Evolutionary conservation across 2,888 invertebrate species (phyloP), one percentile per base, ranked within the genome.

Genomic region (Calameuta filiformis): DNA sequence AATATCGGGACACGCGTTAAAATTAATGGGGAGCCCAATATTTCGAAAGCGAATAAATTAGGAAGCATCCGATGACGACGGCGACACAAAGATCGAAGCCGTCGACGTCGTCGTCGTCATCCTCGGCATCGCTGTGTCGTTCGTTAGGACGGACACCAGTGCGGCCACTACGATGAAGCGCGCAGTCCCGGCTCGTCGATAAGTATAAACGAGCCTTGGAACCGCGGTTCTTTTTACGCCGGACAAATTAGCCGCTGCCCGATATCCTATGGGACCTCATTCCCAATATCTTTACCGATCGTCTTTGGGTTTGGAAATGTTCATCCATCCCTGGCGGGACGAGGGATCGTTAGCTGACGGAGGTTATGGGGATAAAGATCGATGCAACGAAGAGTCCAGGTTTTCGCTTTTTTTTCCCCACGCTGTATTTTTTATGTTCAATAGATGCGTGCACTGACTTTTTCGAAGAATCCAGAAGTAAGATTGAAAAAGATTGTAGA

Each of bases 1-100:
- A 84, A 85, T 85, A 84, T 84, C 79, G 81, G 79, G 83, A 83
- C 82, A 83, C 83, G 82, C 81, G 83, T 85, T 81, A 68, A 79
- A 84, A 88, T 89, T 89, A 88, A 89, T 88, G 87, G 84, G 81
- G 82, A 80, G 83, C 79, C 79, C 78, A 76, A 80, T 77, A 79
- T 79, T 78, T 80, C 77, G 79, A 82, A 82, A 84, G 81, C 81
- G 84, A 86, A 84, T 84, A 83, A 87, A 88, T 85, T 85, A 83
- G 83, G 81, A 81, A 83, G 80, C 81, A 78, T 75, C 75, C 78
- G 77, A 79, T 79, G 79, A 79, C 77, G 69, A 30, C 33, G 30
- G 12, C 23, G 73, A 73, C 73, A 85, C 84, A 84, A 85, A 84
- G 79, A 37, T 75, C 75, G 79, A 83, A 79, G 73, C 77, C 73